Percentiles rank a stretch among this genome's conserved stretches.
phyloP scores from a whole-genome alignment of 2,797 vertebrate genomes.

The Anguilla megastoma region DNA sequence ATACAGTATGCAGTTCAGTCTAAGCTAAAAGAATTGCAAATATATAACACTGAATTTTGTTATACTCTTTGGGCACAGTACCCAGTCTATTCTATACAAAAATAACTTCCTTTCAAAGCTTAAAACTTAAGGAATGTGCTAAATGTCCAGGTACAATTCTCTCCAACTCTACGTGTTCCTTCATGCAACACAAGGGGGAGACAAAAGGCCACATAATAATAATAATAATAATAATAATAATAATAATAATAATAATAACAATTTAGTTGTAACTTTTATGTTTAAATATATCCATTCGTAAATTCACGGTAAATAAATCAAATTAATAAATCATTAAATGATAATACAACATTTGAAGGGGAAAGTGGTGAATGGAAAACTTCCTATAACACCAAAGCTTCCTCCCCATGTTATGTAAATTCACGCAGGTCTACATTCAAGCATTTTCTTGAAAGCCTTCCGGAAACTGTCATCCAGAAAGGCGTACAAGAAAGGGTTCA shows the following conservation, averaged over 20 bases:
- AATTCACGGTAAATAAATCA: not conserved
- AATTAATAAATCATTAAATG: not conserved
- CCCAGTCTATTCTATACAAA: not conserved
- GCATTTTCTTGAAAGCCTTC: conserved; percentile 78
- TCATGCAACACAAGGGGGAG: conserved; percentile 7
- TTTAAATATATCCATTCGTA: not conserved
- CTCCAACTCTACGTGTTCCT: not conserved
- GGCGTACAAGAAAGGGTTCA: conserved; percentile 83
- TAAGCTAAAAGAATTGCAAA: not conserved
- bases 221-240: not conserved
- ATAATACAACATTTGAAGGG: not conserved
- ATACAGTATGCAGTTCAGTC: not conserved
- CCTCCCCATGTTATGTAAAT: not conserved
- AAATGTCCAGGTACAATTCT: not conserved
- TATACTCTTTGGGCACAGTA: not conserved
- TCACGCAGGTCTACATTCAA: conserved; percentile 75
- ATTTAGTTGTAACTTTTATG: not conserved
- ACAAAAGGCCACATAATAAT: conserved; percentile 6
- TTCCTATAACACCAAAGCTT: not conserved
- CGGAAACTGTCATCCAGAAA: conserved; percentile 85
- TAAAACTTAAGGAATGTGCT: not conserved
- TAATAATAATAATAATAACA: not conserved
- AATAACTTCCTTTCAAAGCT: not conserved
- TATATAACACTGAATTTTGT: not conserved
- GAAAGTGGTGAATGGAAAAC: not conserved